These are phyloP conservation scores for Acanthisitta chloris DNA, from an alignment of 2,113 vertebrate species.

Conservation along the genomic window DNA sequence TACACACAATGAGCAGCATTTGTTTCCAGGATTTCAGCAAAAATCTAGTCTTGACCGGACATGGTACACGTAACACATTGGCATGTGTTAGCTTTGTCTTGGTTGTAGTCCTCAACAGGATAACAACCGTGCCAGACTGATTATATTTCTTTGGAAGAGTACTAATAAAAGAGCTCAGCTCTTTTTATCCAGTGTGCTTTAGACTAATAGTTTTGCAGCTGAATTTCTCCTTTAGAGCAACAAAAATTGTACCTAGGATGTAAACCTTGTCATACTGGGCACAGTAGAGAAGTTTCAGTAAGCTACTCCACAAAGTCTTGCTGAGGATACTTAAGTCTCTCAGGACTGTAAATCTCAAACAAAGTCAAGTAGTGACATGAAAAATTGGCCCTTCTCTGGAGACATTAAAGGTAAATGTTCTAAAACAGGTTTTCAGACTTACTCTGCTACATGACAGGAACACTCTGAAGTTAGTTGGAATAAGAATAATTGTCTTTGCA, in stretches of 20 bases:
- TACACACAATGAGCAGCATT: not conserved
- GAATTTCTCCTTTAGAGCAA: not conserved
- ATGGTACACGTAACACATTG: too few species aligned
- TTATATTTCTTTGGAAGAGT: not conserved
- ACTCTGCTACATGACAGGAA: not conserved
- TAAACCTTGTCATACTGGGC: not conserved
- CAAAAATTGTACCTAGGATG: not conserved
- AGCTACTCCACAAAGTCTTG: not conserved
- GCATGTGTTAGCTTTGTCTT: not conserved
- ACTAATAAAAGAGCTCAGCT: not conserved
- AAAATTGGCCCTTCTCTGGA: not conserved
- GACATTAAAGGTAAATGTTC: not conserved
- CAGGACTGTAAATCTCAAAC: not conserved
- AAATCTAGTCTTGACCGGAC: not conserved
- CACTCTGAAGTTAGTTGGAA: not conserved
- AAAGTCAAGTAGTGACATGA: not conserved
- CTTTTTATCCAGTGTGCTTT: not conserved
- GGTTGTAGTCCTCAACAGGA: not conserved
- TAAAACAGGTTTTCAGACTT: not conserved
- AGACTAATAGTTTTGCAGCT: not conserved
- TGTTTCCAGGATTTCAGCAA: not conserved
- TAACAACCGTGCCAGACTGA: not conserved
- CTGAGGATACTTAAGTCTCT: not conserved
- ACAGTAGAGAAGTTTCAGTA: not conserved
- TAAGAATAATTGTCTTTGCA: not conserved